Base-by-base conservation (phyloP, 2,797 vertebrate species). In the Allobates femoralis region DNA sequence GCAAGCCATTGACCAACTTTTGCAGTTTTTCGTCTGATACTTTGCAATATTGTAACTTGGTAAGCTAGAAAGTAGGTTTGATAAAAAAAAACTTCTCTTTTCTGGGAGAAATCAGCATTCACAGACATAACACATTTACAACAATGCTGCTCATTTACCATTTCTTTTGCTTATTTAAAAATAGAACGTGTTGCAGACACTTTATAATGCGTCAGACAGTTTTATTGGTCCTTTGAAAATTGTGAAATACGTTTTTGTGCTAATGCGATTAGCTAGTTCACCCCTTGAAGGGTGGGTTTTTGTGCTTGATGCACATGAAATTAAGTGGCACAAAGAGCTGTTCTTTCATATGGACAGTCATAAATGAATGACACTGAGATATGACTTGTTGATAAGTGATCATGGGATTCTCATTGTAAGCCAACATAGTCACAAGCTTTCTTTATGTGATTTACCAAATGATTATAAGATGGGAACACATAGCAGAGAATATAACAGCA, bases 261-360 rank as follows among this genome's bases (percentile, higher is more conserved):
- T 69, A 78, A 87, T 83, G 51, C 62, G 71, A 87, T 79, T 79
- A 83, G 86, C 64, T 79, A 78, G 79, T 83, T 69, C 32, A 56
- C 58, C 79, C 69, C 79, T 81, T 51, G 69, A 86, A 41, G 58
- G 30, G 56, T 55, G 46, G 30, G 60, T 86, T 86, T 66, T 46
- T 58, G 53, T 34, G 32, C 51, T 67, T 64, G 62, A 87, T 30
- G 60, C 67, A 62, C n/a, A 64, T 69, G 41, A 30, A 76, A 81
- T 21, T 37, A 64, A 51, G 14, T 55, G 41, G 79, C 34, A 86
- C 79, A 86, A 75, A 74, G 75, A 53, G 16, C 28, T 46, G 7
- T 79, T 85, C 15, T 73, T 80, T 71, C 3, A 64, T 69, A 8
- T 26, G 5, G 34, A 26, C 51, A 32, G 64, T 51, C 53, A 85